Conservation (phyloP, 1,140 invertebrate species). For the Hylaeus volcanicus region DNA sequence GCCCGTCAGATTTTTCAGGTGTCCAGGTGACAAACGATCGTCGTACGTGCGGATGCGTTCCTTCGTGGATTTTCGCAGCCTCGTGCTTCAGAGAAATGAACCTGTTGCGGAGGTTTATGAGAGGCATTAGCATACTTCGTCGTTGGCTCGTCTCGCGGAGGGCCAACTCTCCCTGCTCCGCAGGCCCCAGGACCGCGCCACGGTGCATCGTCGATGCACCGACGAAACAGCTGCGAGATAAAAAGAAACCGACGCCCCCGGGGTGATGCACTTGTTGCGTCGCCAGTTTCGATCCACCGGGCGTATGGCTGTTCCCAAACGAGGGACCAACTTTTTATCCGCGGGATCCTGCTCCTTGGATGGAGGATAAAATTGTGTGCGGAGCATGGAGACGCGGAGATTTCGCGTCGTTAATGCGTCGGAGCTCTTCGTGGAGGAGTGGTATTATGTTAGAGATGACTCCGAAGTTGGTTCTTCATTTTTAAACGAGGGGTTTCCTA, state of each 20-base stretch:
- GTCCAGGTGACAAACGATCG: slow-evolving; percentile 70
- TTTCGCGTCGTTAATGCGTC: background rate
- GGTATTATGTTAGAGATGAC: too few relatives aligned
- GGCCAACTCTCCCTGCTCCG: slow-evolving; percentile 34
- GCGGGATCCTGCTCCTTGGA: background rate
- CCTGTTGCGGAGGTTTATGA: slow-evolving; percentile 77
- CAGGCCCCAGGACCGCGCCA: slow-evolving; percentile 32
- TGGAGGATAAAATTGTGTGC: too few relatives aligned
- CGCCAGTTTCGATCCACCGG: slow-evolving; percentile 23
- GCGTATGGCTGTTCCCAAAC: background rate
- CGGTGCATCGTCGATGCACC: slow-evolving; percentile 42
- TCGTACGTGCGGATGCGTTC: slow-evolving; percentile 67
- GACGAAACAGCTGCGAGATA: slow-evolving; percentile 47
- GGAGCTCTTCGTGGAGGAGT: too few relatives aligned
- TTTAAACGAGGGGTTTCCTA: too few relatives aligned
- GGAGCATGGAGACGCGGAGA: background rate
- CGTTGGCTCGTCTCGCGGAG: slow-evolving; percentile 51
- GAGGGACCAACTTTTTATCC: slow-evolving; percentile 30
- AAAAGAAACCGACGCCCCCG: slow-evolving; percentile 26
- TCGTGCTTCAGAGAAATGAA: slow-evolving; percentile 71
- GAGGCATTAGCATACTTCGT: slow-evolving; percentile 76
- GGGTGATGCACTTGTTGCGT: slow-evolving; percentile 71
- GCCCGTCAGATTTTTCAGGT: slow-evolving; percentile 67
- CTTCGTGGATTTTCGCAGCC: slow-evolving; percentile 68
- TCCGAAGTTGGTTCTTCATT: too few relatives aligned